Conservation (phyloP, 2,797 vertebrate genomes). For the Varecia variegata region DNA sequence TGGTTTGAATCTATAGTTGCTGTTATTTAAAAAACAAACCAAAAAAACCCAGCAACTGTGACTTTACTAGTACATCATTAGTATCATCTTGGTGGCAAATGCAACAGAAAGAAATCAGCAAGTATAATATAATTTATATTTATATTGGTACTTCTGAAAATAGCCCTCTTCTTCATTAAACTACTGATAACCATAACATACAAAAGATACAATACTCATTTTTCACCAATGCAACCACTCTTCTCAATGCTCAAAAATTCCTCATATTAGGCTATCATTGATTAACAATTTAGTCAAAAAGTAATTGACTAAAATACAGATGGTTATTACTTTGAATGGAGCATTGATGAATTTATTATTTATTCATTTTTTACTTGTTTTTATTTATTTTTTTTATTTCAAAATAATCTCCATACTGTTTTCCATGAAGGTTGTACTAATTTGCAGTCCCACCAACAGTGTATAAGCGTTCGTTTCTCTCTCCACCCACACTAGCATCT, state of each 20-base stretch:
- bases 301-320: background rate
- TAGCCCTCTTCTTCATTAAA: background rate
- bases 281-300: background rate
- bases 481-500: too few species aligned
- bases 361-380: background rate
- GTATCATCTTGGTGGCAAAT: background rate
- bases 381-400: too few species aligned
- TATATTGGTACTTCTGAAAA: background rate
- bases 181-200: background rate
- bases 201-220: background rate
- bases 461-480: too few species aligned
- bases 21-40: background rate
- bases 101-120: background rate
- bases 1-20: background rate
- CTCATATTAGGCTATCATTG: background rate
- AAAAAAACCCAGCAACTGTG: background rate
- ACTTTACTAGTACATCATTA: background rate
- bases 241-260: background rate
- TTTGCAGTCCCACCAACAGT: too few species aligned
- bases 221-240: background rate
- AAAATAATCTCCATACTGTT: too few species aligned
- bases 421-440: too few species aligned
- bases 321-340: background rate
- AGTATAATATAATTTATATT: background rate
- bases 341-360: background rate